phyloP scores from a whole-genome alignment of 1,140 invertebrate species.

The Rhizoglyphus robini region DNA sequence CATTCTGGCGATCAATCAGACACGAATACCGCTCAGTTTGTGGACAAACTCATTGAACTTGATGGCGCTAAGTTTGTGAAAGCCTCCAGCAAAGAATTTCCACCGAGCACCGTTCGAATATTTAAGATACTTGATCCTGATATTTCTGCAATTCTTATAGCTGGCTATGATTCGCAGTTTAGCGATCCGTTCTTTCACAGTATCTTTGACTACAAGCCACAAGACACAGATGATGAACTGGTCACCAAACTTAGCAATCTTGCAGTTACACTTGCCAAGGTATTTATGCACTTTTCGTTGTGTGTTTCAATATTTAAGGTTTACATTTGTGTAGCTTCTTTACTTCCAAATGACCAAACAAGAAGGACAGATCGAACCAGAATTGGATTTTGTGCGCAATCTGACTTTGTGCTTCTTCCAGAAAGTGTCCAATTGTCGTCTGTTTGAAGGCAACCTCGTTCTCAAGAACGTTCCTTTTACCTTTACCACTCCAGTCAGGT shows the following conservation, averaged over 20 bases:
- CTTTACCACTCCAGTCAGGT: background rate
- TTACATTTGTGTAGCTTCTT: too few relatives aligned
- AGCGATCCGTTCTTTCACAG: background rate
- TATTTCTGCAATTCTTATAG: background rate
- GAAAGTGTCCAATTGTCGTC: background rate
- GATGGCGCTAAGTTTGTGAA: too few relatives aligned
- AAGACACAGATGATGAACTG: background rate
- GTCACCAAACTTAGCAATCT: background rate
- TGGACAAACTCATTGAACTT: too few relatives aligned
- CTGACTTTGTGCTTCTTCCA: background rate
- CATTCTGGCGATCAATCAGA: background rate
- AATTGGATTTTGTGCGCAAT: background rate
- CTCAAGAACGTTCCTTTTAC: background rate
- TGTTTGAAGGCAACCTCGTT: background rate
- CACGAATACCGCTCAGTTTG: background rate
- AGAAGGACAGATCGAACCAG: background rate
- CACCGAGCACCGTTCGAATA: background rate
- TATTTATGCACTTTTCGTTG: too few relatives aligned
- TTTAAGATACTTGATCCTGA: background rate
- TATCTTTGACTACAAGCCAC: background rate
- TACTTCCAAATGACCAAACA: too few relatives aligned
- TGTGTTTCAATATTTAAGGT: background rate
- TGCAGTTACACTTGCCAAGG: background rate
- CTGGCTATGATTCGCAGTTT: background rate
- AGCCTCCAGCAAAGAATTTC: too few relatives aligned